Percentiles rank a stretch among this genome's conserved stretches.
phyloP scores from a whole-genome alignment of 2,797 vertebrate species.

The Lithobates pipiens region DNA sequence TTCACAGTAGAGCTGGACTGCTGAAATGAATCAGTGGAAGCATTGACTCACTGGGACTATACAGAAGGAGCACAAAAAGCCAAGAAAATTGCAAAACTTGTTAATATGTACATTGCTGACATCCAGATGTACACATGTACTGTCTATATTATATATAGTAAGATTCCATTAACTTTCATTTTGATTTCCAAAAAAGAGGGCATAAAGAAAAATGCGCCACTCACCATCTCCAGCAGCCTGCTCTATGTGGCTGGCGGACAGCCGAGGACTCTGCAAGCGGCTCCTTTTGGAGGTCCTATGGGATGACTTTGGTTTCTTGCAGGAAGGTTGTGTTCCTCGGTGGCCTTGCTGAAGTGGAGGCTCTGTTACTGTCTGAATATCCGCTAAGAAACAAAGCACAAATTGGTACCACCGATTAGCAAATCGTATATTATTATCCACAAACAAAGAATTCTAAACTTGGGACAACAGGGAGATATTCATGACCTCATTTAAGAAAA shows the following conservation, averaged over 20 bases:
- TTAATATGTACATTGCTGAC: no score
- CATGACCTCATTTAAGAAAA: no score
- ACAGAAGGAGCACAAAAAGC: no score
- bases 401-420: background rate
- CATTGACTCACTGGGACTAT: no score
- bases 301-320: background rate
- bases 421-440: no score
- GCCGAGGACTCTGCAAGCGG: background rate
- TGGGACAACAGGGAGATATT: no score
- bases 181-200: background rate
- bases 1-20: no score
- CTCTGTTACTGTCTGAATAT: background rate
- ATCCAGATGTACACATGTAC: background rate
- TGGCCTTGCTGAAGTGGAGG: slow-evolving; percentile 16
- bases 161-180: background rate
- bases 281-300: slow-evolving; percentile 10
- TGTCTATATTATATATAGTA: background rate
- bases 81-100: no score
- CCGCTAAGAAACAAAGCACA: background rate
- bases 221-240: slow-evolving; percentile 51
- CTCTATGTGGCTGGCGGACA: slow-evolving; percentile 44
- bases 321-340: background rate
- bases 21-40: no score
- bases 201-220: background rate
- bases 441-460: no score